Conservation (phyloP, 2,113 vertebrate genomes). For the Heteronetta atricapilla region DNA sequence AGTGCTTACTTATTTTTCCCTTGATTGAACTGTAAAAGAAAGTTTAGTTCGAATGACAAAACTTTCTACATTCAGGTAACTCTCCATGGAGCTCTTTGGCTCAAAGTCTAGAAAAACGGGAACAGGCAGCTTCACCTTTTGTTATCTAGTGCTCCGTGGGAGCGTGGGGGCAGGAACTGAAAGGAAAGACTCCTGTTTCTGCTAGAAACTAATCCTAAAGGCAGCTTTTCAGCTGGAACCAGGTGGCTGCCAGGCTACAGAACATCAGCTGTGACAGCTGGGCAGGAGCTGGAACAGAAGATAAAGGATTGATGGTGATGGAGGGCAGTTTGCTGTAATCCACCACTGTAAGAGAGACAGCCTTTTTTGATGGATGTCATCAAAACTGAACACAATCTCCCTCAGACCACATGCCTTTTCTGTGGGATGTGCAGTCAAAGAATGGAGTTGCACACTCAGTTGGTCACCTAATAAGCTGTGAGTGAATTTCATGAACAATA, state of each 20-base stretch:
- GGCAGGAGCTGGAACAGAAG: neutral
- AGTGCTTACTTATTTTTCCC: neutral
- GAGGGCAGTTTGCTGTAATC: neutral
- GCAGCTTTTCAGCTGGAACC: neutral
- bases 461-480: neutral
- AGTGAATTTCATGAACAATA: constrained; percentile 28
- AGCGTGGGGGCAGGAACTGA: neutral
- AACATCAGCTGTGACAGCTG: neutral
- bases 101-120: neutral
- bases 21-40: neutral
- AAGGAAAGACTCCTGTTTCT: neutral
- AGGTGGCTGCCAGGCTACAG: neutral
- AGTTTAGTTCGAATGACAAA: neutral
- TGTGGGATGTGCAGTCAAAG: neutral
- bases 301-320: neutral
- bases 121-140: neutral
- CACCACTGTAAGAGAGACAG: neutral
- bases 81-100: neutral
- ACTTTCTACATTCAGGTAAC: neutral
- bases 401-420: neutral
- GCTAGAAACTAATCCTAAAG: neutral
- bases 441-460: neutral
- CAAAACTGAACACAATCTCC: neutral
- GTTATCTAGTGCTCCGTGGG: neutral
- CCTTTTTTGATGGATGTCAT: neutral